Percentiles rank a stretch among this genome's conserved stretches.
phyloP scores from a whole-genome alignment of 2,113 vertebrate species.

The Engraulis encrasicolus region DNA sequence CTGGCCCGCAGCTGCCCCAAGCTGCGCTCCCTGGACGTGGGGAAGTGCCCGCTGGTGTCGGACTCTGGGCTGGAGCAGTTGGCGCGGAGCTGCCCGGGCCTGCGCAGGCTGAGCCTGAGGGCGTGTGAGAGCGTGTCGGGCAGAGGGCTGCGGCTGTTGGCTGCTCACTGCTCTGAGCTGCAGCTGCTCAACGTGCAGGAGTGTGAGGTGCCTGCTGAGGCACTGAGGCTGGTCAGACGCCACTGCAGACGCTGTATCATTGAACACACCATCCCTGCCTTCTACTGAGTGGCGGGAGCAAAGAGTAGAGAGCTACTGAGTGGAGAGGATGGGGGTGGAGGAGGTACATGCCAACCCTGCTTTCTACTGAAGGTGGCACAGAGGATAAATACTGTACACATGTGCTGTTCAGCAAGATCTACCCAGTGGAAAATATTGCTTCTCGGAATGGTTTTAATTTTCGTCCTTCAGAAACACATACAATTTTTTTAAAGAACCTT shows the following conservation, averaged over 20 bases:
- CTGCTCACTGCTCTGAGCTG: conserved; percentile 93
- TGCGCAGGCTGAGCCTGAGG: conserved; percentile 91
- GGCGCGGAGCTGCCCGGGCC: conserved; percentile 91
- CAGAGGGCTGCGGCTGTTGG: conserved; percentile 89
- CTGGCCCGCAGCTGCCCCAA: conserved; percentile 94
- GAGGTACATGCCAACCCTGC: too few relatives aligned
- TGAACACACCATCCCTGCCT: conserved; percentile 96
- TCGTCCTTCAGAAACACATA: too few relatives aligned
- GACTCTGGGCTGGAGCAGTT: conserved; percentile 90
- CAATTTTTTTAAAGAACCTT: too few relatives aligned
- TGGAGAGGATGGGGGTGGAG: too few relatives aligned
- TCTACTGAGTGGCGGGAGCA: conserved; percentile 85
- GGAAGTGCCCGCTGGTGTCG: conserved; percentile 94
- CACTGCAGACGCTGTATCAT: conserved; percentile 95
- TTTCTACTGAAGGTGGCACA: too few relatives aligned
- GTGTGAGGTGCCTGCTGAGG: conserved; percentile 93
- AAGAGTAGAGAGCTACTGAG: too few relatives aligned
- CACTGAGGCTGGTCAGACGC: conserved; percentile 88
- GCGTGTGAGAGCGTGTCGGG: conserved; percentile 94
- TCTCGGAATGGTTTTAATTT: too few relatives aligned
- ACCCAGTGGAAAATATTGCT: too few relatives aligned
- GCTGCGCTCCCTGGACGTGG: conserved; percentile 93
- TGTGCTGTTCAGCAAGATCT: too few relatives aligned
- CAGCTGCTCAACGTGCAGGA: conserved; percentile 97
- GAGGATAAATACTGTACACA: too few relatives aligned